These are phyloP conservation scores for Zoanthus solanderi DNA, from an alignment of 92 coral and sea anemone species.

Conservation along the genomic window DNA sequence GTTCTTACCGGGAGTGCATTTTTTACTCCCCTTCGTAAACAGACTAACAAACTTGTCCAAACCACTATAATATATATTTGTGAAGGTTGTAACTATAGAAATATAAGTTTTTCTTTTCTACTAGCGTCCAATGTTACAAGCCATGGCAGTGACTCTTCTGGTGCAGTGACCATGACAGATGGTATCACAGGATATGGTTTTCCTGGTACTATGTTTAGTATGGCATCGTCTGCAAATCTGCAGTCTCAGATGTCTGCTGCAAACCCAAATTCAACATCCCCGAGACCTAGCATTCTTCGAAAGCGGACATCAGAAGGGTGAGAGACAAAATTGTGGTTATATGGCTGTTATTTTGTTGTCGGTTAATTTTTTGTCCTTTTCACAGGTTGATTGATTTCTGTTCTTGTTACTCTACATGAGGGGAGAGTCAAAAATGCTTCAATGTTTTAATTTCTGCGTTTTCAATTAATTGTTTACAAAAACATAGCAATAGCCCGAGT, in stretches of 20 bases:
- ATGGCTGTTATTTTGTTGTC: neutral
- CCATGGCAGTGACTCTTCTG: constrained; percentile 33
- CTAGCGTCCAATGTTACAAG: constrained; percentile 38
- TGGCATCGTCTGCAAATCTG: constrained; percentile 56
- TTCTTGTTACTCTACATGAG: no score
- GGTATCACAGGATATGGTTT: constrained; percentile 39
- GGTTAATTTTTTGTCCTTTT: neutral
- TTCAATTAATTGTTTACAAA: no score
- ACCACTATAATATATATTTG: neutral
- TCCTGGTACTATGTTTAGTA: constrained; percentile 44
- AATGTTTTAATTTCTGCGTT: no score
- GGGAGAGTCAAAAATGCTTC: no score
- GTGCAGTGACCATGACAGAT: constrained; percentile 17
- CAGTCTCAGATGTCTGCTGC: constrained; percentile 77
- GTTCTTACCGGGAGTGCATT: no score
- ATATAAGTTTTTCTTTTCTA: neutral
- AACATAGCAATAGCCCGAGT: no score
- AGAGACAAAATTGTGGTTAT: constrained; percentile 21
- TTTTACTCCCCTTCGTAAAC: no score
- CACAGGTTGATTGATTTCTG: no score
- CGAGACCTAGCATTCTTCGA: constrained; percentile 96
- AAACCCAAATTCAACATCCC: constrained; percentile 95
- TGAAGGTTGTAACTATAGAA: neutral
- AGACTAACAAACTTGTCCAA: neutral
- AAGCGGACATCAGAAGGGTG: constrained; percentile 97